Conservation (phyloP, 2,113 vertebrate species). For the Micronycteris hirsuta region DNA sequence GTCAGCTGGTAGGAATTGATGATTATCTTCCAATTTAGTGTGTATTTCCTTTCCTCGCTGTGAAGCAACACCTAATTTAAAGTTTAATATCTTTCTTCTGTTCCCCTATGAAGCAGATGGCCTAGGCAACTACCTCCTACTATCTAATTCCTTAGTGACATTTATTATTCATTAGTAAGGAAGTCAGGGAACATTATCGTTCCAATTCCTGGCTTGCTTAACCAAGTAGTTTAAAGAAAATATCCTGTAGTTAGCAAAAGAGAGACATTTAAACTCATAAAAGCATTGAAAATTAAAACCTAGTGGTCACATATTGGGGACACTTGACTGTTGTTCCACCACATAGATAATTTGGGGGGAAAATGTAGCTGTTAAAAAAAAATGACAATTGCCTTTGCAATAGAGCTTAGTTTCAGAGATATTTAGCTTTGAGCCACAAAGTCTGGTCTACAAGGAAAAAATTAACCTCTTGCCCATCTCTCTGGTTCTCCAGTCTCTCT, state of each 20-base stretch:
- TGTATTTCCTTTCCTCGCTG: constrained; percentile 75
- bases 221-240: constrained; percentile 75
- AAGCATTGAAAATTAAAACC: constrained; percentile 55
- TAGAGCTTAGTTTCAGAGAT: background rate
- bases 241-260: constrained; percentile 59
- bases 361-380: constrained; percentile 8
- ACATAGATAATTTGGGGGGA: background rate
- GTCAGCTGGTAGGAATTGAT: constrained; percentile 49
- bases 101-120: constrained; percentile 79
- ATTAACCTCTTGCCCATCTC: background rate
- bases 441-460: background rate
- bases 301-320: constrained; percentile 54
- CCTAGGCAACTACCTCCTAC: constrained; percentile 76
- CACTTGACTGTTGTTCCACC: constrained; percentile 1
- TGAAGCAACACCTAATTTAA: constrained; percentile 78
- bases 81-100: constrained; percentile 79
- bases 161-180: constrained; percentile 86
- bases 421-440: background rate
- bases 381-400: background rate
- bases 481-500: background rate
- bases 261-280: constrained; percentile 59
- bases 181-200: constrained; percentile 81
- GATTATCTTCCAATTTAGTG: constrained; percentile 62
- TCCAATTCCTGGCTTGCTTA: constrained; percentile 74
- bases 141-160: constrained; percentile 82